Base-by-base conservation (phyloP, 2,888 invertebrate species). In the Chloroclysta siterata region DNA sequence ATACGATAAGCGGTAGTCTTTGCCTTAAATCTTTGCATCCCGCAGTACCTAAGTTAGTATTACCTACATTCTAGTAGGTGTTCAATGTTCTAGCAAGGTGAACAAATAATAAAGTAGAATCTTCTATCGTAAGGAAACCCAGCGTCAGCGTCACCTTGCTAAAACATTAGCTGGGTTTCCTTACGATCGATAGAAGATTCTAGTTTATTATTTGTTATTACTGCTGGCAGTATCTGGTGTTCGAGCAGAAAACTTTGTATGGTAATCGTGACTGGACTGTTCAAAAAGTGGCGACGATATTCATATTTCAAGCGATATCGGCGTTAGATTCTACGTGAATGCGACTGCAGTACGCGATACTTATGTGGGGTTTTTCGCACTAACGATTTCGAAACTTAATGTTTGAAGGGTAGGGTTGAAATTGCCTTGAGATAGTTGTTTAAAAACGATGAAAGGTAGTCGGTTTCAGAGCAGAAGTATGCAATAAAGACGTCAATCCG, bases 401-500 rank as follows among this genome's bases (percentile, higher is more conserved):
- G 14, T 6, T 0, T 14, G 0, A n/a, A 0, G 0, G 5, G 0
- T 4, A 11, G 64, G 42, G 73, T 71, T 50, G 29, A 41, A 0
- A 58, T 53, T 67, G 22, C 60, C 10, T 59, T 61, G 47, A 39
- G 10, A 29, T 28, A 36, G 39, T 54, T 51, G 48, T 59, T 58
- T 54, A 47, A 53, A 60, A 60, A 63, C 65, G 70, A 60, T 74
- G 71, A 76, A 76, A 77, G 73, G 73, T 75, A 75, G 74, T 73
- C 72, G 74, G 76, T 68, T 71, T 70, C 67, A 64, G 70, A 71
- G 76, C 75, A 81, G 79, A 81, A 82, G 81, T 82, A 82, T 83
- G 84, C 84, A 82, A 82, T 86, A 84, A 84, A 85, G 82, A 81
- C 82, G 81, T 85, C 86, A 85, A 83, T 84, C 82, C 73, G 75